phyloP scores from a whole-genome alignment of 2,113 vertebrate genomes.

The Rhabdomys dilectus region DNA sequence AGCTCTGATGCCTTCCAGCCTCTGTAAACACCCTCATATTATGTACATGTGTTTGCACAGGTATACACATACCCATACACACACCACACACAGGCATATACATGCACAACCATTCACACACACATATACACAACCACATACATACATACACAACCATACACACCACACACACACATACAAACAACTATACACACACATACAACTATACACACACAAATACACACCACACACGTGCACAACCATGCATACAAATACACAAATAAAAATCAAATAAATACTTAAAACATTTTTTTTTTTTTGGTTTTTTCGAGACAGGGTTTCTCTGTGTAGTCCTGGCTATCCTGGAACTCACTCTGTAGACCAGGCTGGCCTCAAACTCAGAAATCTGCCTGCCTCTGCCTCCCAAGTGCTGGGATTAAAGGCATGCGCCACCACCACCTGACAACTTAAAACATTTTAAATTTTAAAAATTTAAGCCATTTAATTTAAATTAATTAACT shows the following conservation, averaged over 20 bases:
- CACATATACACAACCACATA: background rate
- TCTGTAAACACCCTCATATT: background rate
- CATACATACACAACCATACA: background rate
- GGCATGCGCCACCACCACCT: no score
- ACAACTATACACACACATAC: background rate
- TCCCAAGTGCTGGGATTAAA: no score
- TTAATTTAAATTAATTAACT: background rate
- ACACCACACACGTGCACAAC: no score
- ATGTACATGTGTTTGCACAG: background rate
- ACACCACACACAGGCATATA: background rate
- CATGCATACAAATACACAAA: background rate
- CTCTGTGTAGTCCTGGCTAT: no score
- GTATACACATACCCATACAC: background rate
- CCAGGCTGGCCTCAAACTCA: no score
- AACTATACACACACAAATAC: no score
- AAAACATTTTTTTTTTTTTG: no score
- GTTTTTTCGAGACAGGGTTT: no score
- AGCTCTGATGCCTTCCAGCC: background rate
- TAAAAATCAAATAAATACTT: background rate
- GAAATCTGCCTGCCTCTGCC: no score
- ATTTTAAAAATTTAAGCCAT: background rate
- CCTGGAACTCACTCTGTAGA: no score
- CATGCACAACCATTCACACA: background rate
- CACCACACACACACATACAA: background rate
- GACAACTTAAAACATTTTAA: no score